Evolutionary conservation across 2,797 vertebrate species (phyloP).

Genomic region (Huso huso): DNA sequence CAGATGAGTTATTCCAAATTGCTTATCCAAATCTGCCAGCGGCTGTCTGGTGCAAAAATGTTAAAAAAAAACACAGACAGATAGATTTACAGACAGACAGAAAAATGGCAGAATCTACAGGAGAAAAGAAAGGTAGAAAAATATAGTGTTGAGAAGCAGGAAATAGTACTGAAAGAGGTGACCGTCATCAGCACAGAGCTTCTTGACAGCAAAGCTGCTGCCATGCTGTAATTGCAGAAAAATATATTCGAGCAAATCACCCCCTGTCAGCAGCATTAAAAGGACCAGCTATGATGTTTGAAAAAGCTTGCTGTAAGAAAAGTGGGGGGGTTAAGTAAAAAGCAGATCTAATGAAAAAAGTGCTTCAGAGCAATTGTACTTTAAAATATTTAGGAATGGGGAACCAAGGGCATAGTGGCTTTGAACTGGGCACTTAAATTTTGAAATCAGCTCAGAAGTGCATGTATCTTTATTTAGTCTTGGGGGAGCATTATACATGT

Average conservation of each 20-base stretch:
- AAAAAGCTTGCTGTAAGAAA: slow-evolving; percentile 53
- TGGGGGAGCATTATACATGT: neutral
- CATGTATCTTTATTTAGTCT: too few relatives aligned
- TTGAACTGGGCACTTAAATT: slow-evolving; percentile 9
- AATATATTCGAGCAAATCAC: slow-evolving; percentile 78
- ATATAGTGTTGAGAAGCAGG: slow-evolving; percentile 62
- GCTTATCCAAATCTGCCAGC: slow-evolving; percentile 38
- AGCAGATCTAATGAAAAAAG: slow-evolving; percentile 55
- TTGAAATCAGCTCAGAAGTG: too few relatives aligned
- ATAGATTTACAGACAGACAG: slow-evolving; percentile 62
- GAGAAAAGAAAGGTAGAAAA: slow-evolving; percentile 66
- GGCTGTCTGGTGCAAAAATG: slow-evolving; percentile 58
- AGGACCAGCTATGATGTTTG: slow-evolving; percentile 62
- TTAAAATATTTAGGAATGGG: slow-evolving; percentile 62
- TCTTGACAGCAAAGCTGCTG: slow-evolving; percentile 50
- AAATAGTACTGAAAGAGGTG: slow-evolving; percentile 70
- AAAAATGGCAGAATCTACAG: slow-evolving; percentile 63
- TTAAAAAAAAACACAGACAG: slow-evolving; percentile 26
- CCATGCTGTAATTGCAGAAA: slow-evolving; percentile 73
- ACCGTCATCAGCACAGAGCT: slow-evolving; percentile 59
- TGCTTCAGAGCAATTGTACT: slow-evolving; percentile 38
- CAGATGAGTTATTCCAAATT: slow-evolving; percentile 36
- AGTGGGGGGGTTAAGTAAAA: slow-evolving; percentile 60
- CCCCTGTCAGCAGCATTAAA: slow-evolving; percentile 76
- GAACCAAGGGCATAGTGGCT: slow-evolving; percentile 47